Evolutionary conservation across 2,113 vertebrate genomes (phyloP).

Genomic region (Erythrocercus mccallii): DNA sequence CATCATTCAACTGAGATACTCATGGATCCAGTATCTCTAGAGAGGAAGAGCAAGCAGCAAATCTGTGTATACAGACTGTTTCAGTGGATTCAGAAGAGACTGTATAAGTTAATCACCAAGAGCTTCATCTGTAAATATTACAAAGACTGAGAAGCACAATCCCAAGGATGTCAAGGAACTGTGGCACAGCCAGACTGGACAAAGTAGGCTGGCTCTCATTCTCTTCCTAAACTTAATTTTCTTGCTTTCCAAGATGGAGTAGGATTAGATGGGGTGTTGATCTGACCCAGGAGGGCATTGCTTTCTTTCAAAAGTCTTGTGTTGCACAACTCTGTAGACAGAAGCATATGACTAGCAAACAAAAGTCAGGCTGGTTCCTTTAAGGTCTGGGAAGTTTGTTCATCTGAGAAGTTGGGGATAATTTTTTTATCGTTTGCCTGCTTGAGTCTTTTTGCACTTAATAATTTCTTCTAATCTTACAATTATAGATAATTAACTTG

Average conservation of each 20-base stretch:
- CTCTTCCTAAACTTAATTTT: neutral
- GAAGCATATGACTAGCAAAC: neutral
- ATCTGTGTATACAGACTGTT: neutral
- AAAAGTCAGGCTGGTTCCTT: neutral
- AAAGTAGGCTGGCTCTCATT: neutral
- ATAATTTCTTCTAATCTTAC: neutral
- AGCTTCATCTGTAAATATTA: neutral
- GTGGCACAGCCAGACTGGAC: neutral
- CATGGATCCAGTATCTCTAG: neutral
- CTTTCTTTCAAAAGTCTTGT: neutral
- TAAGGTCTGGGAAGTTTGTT: neutral
- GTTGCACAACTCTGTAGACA: neutral
- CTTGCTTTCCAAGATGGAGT: neutral
- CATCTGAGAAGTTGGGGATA: neutral
- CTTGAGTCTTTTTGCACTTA: neutral
- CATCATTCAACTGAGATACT: neutral
- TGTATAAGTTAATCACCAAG: neutral
- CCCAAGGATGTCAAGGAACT: neutral
- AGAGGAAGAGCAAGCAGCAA: neutral
- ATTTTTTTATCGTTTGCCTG: neutral
- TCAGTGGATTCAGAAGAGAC: neutral
- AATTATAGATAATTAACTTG: constrained; percentile 1
- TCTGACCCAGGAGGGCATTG: neutral
- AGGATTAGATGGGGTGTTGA: neutral
- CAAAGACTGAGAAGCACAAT: neutral